Evolutionary conservation across 2,888 invertebrate genomes (phyloP).

Genomic region (Parelbella ahira): DNA sequence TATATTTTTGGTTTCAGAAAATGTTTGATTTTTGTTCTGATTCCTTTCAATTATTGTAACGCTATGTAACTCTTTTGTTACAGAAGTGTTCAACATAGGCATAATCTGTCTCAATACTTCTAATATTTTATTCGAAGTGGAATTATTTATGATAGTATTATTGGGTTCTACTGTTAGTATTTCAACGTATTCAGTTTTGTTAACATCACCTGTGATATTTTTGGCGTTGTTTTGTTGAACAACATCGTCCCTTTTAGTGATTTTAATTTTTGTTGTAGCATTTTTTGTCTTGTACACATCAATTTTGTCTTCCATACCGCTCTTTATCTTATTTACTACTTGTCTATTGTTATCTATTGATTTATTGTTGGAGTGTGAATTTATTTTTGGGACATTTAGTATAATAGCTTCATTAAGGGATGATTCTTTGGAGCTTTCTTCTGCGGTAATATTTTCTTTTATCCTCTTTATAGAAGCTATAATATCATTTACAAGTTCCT

Average conservation of each 20-base stretch:
- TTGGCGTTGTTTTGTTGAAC: conserved; percentile 16
- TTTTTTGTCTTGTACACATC: conserved; percentile 38
- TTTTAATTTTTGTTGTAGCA: conserved; percentile 25
- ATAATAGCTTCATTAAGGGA: conserved; percentile 67
- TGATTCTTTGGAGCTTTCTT: conserved; percentile 39
- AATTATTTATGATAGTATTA: conserved; percentile 47
- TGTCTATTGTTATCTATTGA: conserved; percentile 32
- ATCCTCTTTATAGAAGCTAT: conserved; percentile 70
- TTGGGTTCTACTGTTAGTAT: conserved; percentile 67
- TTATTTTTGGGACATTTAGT: conserved; percentile 40
- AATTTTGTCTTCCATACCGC: conserved; percentile 57
- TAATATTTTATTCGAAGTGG: conserved; percentile 57
- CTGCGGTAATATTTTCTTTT: conserved; percentile 55
- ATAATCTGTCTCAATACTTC: conserved; percentile 70
- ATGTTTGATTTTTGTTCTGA: conserved; percentile 59
- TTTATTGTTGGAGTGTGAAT: conserved; percentile 30
- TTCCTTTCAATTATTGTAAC: conserved; percentile 69
- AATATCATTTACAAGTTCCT: conserved; percentile 62
- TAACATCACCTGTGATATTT: conserved; percentile 28
- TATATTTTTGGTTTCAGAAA: conserved; percentile 59
- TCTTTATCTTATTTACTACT: conserved; percentile 49
- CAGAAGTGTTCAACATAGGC: conserved; percentile 65
- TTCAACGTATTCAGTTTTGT: conserved; percentile 58
- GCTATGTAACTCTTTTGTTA: conserved; percentile 66
- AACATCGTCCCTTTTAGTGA: conserved; percentile 24